Percentiles rank a stretch among this genome's conserved stretches.
Conservation (phyloP, 2,113 vertebrate species). For the Platycercus adscitus region DNA sequence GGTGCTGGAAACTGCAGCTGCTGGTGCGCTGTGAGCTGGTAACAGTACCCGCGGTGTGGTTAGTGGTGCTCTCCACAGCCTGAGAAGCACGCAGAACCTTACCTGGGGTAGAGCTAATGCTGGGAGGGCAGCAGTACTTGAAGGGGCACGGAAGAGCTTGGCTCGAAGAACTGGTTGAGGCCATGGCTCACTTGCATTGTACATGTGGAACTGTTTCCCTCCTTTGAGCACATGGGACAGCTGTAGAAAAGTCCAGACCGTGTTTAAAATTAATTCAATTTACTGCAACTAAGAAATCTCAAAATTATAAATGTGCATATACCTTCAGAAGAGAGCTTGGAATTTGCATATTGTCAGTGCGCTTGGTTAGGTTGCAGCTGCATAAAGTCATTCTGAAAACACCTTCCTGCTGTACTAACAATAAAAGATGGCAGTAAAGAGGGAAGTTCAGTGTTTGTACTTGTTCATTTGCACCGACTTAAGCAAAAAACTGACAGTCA, state of each 20-base stretch:
- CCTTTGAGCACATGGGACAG: accelerated
- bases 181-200: accelerated
- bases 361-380: neutral
- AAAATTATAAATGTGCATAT: neutral
- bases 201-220: neutral
- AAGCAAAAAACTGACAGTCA: constrained; percentile 43
- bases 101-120: accelerated
- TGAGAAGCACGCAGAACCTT: neutral
- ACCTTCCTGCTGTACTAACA: neutral
- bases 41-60: accelerated
- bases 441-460: neutral
- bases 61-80: accelerated
- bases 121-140: neutral
- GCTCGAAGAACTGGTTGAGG: neutral
- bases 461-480: neutral
- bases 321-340: neutral
- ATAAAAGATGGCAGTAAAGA: neutral
- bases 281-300: neutral
- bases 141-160: too few species aligned
- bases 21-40: accelerated
- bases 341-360: neutral
- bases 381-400: neutral
- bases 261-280: neutral
- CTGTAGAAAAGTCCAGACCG: neutral
- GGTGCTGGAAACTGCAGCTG: accelerated